Evolutionary conservation across 2,888 invertebrate species (phyloP), one percentile per base, ranked within the genome.

Genomic region (Nephrotoma appendiculata): DNA sequence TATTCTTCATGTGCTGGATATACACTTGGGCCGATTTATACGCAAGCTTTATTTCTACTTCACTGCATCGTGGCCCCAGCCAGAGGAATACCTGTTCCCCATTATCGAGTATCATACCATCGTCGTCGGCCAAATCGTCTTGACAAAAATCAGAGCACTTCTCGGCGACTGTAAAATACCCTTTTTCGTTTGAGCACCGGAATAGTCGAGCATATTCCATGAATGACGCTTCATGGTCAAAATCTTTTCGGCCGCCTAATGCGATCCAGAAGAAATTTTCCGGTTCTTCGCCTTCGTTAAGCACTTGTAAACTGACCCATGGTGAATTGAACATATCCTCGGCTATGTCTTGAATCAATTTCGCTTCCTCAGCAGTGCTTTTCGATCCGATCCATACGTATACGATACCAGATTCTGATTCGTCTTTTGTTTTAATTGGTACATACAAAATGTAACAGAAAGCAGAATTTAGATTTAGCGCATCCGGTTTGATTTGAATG

Each of bases 21-120:
- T 99, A 99, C 93, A 98, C 98, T 94, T 98, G 98, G 88, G 98
- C 99, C 88, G 99, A 99, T 92, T 99, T 99, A 91, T 97, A 98
- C 0, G 99, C 98, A 87, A 99, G 93, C 92, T 99, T 99, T 87
- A 99, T 98, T 93, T 99, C 99, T 5, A 99, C 99, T 92, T 99
- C 99, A 87, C 98, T 98, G 90, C 99, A 98, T 89, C 96, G 96
- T 87, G 98, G 95, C 9, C 99, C 99, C 87, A 99, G 94, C 99
- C 99, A 99, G 86, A 99, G 93, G 92, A 98, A 99, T 87, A 99
- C 98, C 92, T 98, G 98, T 89, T 98, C 97, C 4, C 99, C 99
- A 90, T 98, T 99, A 92, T 99, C 99, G 89, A 99, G 93, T 89
- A 99, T 98, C 99, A 99, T 99, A 52, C 99, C 99, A 92, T 99